These are phyloP conservation scores for Leptinotarsa peninsularis DNA, from an alignment of 2,888 invertebrate species.

Conservation along the genomic window DNA sequence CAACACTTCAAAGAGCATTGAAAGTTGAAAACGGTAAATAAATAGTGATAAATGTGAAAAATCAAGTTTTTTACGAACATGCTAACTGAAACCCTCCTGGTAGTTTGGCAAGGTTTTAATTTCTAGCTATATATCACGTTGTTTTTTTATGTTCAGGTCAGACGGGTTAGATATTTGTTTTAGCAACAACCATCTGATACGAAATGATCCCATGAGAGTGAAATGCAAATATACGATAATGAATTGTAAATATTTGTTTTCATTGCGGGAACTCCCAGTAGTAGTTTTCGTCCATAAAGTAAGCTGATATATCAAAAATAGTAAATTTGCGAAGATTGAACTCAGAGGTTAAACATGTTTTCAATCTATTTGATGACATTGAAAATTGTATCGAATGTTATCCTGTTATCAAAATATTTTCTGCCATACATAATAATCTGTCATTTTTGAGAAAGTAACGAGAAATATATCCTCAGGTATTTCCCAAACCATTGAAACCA, in stretches of 20 bases:
- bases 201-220: not conserved
- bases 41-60: too few species aligned
- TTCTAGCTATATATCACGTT: too few species aligned
- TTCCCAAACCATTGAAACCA: too few species aligned
- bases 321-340: not conserved
- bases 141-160: not conserved
- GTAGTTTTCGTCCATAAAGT: not conserved
- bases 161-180: not conserved
- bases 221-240: not conserved
- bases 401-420: too few species aligned
- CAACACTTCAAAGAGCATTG: too few species aligned
- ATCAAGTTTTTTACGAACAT: too few species aligned
- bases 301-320: not conserved
- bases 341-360: not conserved
- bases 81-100: too few species aligned
- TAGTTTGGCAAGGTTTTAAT: too few species aligned
- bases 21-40: too few species aligned
- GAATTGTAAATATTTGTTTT: conserved; percentile 2
- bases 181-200: not conserved
- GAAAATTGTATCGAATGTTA: not conserved
- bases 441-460: too few species aligned
- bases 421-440: not conserved
- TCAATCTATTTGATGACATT: not conserved
- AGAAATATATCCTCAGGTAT: too few species aligned
- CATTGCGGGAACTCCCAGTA: not conserved